phyloP scores from a whole-genome alignment of 2,888 invertebrate genomes.

The Cremastinae sp. region DNA sequence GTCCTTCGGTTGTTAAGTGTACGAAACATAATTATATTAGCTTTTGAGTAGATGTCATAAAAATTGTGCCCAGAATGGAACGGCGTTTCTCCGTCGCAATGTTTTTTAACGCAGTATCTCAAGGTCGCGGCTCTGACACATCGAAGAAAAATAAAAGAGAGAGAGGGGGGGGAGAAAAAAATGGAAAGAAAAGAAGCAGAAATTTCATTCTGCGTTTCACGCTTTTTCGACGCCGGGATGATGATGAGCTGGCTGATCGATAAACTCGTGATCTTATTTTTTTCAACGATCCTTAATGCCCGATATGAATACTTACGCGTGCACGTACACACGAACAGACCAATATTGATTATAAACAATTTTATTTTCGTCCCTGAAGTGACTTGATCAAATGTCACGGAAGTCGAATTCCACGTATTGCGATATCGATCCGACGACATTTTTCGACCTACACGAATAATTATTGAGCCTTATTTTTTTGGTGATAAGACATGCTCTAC shows the following conservation, averaged over 20 bases:
- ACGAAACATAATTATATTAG: neutral
- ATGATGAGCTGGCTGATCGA: slow-evolving; percentile 29
- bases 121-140: slow-evolving; percentile 54
- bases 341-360: slow-evolving; percentile 19
- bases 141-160: slow-evolving; percentile 13
- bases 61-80: slow-evolving; percentile 30
- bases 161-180: too few species aligned
- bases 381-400: slow-evolving; percentile 32
- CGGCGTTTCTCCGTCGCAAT: slow-evolving; percentile 46
- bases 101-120: slow-evolving; percentile 40
- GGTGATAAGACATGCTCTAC: neutral
- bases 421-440: slow-evolving; percentile 21
- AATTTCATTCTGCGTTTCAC: slow-evolving; percentile 45
- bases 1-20: too few species aligned
- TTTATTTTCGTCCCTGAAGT: slow-evolving; percentile 40
- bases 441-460: neutral
- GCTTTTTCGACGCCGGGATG: slow-evolving; percentile 18
- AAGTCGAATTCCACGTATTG: slow-evolving; percentile 39
- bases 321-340: neutral
- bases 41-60: slow-evolving; percentile 20
- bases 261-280: slow-evolving; percentile 41
- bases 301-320: slow-evolving; percentile 22
- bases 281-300: slow-evolving; percentile 13
- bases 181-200: slow-evolving; percentile 42
- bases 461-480: slow-evolving; percentile 6